These are phyloP conservation scores for Megalopta genalis DNA, from an alignment of 1,140 invertebrate genomes.

Conservation along the genomic window DNA sequence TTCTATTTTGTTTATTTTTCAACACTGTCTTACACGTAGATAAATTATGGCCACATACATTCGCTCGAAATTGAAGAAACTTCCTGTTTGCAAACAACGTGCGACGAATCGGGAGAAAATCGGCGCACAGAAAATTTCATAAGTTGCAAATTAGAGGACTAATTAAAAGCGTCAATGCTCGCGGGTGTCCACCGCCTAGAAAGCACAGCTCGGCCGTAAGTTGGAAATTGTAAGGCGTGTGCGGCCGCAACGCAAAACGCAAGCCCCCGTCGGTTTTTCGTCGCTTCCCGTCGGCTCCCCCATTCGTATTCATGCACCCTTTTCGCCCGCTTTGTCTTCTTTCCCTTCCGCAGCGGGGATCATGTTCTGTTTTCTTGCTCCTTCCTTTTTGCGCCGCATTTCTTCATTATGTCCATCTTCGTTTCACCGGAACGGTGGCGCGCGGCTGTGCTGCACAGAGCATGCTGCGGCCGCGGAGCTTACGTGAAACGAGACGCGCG, in stretches of 20 bases:
- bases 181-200: too few species aligned
- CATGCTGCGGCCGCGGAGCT: not conserved
- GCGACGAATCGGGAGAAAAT: too few species aligned
- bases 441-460: not conserved
- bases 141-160: too few species aligned
- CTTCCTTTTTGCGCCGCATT: conserved; percentile 1
- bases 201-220: not conserved
- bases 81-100: too few species aligned
- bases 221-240: not conserved
- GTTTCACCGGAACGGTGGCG: not conserved
- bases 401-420: conserved; percentile 35
- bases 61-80: too few species aligned
- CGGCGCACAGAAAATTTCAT: too few species aligned
- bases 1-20: too few species aligned
- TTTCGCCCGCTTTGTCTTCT: conserved; percentile 16
- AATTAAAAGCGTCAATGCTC: too few species aligned
- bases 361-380: not conserved
- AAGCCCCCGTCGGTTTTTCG: conserved; percentile 7
- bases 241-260: not conserved
- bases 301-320: conserved; percentile 21
- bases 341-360: conserved; percentile 8
- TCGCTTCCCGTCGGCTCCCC: not conserved
- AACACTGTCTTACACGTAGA: too few species aligned
- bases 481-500: not conserved
- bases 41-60: too few species aligned